Evolutionary conservation across 2,797 vertebrate genomes (phyloP).

Genomic region (Halcyon smyrnensis): DNA sequence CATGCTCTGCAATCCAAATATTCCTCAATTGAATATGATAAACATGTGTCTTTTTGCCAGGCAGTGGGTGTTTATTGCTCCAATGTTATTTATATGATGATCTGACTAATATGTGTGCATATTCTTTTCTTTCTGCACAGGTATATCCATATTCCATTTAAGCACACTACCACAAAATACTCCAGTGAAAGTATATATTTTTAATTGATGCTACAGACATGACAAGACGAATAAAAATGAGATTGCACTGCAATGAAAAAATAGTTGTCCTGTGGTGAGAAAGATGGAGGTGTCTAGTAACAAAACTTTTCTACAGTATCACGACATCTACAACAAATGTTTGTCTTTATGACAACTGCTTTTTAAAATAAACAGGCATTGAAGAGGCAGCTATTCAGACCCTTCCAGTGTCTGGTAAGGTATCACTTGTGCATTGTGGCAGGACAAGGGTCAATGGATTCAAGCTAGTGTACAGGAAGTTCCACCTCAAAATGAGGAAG

Average conservation of each 20-base stretch:
- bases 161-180: neutral
- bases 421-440: neutral
- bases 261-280: neutral
- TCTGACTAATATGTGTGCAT: slow-evolving; percentile 42
- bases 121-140: neutral
- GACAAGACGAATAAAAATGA: neutral
- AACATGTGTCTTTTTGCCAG: slow-evolving; percentile 68
- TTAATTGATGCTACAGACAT: neutral
- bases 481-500: no score
- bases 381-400: neutral
- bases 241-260: neutral
- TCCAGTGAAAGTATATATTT: neutral
- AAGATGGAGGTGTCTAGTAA: neutral
- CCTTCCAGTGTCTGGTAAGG: neutral
- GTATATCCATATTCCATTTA: neutral
- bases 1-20: slow-evolving; percentile 74
- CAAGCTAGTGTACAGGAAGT: no score
- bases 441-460: no score
- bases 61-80: slow-evolving; percentile 17
- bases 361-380: neutral
- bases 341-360: neutral
- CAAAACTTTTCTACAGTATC: neutral
- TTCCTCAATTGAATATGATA: slow-evolving; percentile 77
- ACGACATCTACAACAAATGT: neutral
- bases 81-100: slow-evolving; percentile 33